Evolutionary conservation across 2,113 vertebrate genomes (phyloP).

Genomic region (Mirounga angustirostris): DNA sequence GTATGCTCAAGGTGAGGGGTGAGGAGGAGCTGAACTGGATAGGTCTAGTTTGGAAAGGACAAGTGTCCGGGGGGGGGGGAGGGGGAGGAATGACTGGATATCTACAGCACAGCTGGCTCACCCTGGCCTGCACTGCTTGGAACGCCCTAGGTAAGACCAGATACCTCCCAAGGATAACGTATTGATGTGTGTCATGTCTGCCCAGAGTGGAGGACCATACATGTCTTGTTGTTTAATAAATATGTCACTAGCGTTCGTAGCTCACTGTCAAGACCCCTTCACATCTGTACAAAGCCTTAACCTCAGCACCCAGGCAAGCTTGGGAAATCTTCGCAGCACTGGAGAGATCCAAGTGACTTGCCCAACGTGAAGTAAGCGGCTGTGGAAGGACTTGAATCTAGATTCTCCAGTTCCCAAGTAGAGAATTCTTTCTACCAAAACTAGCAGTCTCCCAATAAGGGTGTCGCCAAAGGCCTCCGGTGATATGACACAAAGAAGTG

Average conservation of each 20-base stretch:
- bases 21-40: not conserved
- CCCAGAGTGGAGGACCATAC: not conserved
- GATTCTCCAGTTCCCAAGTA: not conserved
- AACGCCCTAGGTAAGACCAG: not conserved
- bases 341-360: not conserved
- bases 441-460: not conserved
- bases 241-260: not conserved
- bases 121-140: not conserved
- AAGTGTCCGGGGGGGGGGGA: rapidly evolving
- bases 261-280: not conserved
- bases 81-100: not conserved
- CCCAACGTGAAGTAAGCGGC: rapidly evolving
- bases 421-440: not conserved
- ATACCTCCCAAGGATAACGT: not conserved
- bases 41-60: not conserved
- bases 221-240: not conserved
- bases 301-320: not conserved
- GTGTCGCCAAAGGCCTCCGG: not conserved
- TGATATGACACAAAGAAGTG: not conserved
- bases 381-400: not conserved
- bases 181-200: rapidly evolving
- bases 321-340: not conserved
- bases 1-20: too few species aligned
- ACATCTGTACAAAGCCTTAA: not conserved
- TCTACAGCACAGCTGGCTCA: not conserved